Evolutionary conservation across 2,888 invertebrate species (phyloP).

Genomic region (Hypolimnas misippus): DNA sequence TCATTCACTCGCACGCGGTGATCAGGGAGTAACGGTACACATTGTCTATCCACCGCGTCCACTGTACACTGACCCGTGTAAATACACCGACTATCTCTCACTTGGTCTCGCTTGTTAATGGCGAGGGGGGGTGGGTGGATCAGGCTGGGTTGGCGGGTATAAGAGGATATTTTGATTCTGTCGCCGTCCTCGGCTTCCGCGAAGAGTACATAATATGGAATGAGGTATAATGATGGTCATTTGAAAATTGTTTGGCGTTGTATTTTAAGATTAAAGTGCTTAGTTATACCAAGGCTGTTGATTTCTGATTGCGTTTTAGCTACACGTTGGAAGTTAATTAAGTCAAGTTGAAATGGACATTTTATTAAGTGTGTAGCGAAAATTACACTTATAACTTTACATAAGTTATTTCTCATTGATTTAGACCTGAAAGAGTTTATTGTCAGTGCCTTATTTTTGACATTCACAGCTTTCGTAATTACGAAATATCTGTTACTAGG

Average conservation of each 20-base stretch:
- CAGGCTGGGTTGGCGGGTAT: conserved; percentile 42
- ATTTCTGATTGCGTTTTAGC: background rate
- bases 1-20: conserved; percentile 72
- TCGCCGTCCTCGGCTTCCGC: conserved; percentile 73
- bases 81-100: conserved; percentile 25
- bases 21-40: conserved; percentile 69
- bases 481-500: too few relatives aligned
- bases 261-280: conserved; percentile 12
- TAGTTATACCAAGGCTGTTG: conserved; percentile 9
- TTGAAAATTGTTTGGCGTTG: conserved; percentile 41
- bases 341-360: too few relatives aligned
- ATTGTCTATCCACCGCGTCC: conserved; percentile 66
- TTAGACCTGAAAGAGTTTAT: too few relatives aligned
- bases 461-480: too few relatives aligned
- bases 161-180: conserved; percentile 78
- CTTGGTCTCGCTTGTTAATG: conserved; percentile 26
- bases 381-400: too few relatives aligned
- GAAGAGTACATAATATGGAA: conserved; percentile 63
- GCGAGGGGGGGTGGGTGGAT: conserved; percentile 32
- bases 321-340: background rate
- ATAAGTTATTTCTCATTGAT: too few relatives aligned
- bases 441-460: too few relatives aligned
- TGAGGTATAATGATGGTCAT: conserved; percentile 43
- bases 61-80: conserved; percentile 38
- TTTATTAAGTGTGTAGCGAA: too few relatives aligned